Evolutionary conservation across 2,888 invertebrate genomes (phyloP).

Genomic region (Cryptophagus acutangulus): DNA sequence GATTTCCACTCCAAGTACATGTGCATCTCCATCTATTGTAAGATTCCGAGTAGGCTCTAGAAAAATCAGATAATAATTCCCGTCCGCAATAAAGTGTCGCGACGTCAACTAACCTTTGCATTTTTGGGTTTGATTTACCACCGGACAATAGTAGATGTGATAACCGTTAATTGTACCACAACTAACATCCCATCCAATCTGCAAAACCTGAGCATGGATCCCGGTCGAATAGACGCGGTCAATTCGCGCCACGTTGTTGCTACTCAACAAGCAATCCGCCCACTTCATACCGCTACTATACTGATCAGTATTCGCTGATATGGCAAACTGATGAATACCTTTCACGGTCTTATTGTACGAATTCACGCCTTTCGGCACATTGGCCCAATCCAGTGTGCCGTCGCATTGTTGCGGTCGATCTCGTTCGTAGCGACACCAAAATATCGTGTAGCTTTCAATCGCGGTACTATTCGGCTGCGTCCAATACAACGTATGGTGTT

Average conservation of each 20-base stretch:
- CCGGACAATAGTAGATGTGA: constrained; percentile 69
- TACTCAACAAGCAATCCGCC: constrained; percentile 68
- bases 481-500: constrained; percentile 77
- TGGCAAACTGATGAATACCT: constrained; percentile 69
- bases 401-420: constrained; percentile 43
- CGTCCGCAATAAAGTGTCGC: constrained; percentile 6
- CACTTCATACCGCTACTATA: constrained; percentile 81
- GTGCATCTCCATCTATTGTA: constrained; percentile 49
- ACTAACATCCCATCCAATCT: constrained; percentile 69
- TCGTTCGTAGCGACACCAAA: constrained; percentile 55
- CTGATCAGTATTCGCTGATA: constrained; percentile 66
- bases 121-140: constrained; percentile 48
- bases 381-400: constrained; percentile 58
- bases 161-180: constrained; percentile 69
- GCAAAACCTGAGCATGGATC: constrained; percentile 53
- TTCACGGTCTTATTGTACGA: constrained; percentile 46
- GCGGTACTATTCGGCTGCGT: constrained; percentile 49
- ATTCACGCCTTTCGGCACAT: constrained; percentile 50
- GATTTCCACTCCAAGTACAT: constrained; percentile 55
- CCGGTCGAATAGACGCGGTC: constrained; percentile 53
- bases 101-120: constrained; percentile 59
- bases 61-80: constrained; percentile 14
- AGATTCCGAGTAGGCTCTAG: constrained; percentile 41
- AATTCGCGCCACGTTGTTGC: constrained; percentile 52
- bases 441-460: constrained; percentile 70